Evolutionary conservation across 2,797 vertebrate species (phyloP).

Genomic region (Gambelia wislizenii): DNA sequence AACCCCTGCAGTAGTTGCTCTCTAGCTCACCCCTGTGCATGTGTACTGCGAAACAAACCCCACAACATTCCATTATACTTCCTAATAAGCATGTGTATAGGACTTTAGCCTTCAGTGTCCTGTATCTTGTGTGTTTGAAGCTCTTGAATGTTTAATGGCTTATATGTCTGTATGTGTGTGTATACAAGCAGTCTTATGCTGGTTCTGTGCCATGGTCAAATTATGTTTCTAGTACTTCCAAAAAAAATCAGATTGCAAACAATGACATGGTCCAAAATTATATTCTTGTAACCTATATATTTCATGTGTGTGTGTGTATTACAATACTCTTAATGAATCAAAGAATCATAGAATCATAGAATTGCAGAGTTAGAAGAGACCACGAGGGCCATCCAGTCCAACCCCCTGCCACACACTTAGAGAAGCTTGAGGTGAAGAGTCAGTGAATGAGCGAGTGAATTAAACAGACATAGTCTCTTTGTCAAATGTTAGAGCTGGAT

Average conservation of each 20-base stretch:
- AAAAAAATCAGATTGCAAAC: background rate
- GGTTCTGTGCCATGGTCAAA: background rate
- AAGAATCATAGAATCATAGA: no score
- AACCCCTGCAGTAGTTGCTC: constrained; percentile 42
- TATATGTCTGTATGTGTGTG: background rate
- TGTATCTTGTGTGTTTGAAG: background rate
- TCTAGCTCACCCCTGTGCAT: constrained; percentile 2
- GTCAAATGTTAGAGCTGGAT: background rate
- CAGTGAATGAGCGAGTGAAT: background rate
- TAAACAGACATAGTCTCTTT: constrained; percentile 4
- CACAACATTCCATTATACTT: constrained; percentile 2
- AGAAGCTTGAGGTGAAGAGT: background rate
- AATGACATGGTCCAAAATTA: background rate
- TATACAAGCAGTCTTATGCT: background rate
- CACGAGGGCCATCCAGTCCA: no score
- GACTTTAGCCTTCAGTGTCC: background rate
- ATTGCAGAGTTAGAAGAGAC: no score
- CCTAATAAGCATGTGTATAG: constrained; percentile 1
- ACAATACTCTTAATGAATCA: no score
- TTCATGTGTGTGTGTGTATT: no score
- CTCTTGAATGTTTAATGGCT: constrained; percentile 7
- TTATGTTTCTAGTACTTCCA: background rate
- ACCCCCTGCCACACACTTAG: no score
- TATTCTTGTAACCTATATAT: no score
- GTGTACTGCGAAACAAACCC: constrained; percentile 6